Base-by-base conservation (phyloP, 2,888 invertebrate species). In the Chloroclysta siterata region DNA sequence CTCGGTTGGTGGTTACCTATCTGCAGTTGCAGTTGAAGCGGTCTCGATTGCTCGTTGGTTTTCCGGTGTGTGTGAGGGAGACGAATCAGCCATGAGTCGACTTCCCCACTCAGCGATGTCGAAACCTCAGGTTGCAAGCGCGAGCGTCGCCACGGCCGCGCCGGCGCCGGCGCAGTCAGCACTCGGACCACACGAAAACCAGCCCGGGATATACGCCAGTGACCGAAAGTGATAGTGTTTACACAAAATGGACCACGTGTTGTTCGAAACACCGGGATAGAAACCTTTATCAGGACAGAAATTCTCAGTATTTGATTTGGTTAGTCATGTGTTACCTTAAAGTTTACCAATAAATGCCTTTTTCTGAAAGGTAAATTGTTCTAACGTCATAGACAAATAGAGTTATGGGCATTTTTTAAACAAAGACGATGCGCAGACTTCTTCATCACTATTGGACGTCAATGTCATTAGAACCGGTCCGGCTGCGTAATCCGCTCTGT, bases 51-150 rank as follows among this genome's bases (percentile, higher is more conserved):
- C 61, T 29, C 56, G 68, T 58, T 50, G 68, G 42, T 42, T 39
- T 17, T 29, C 41, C 42, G 33, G 59, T 66, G 71, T 53, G 90
- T 75, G 78, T 53, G 79, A 91, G 77, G 70, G 89, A 85, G 90
- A 89, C 73, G 72, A 68, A 69, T 57, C 60, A 69, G 78, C 62
- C 70, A 71, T 69, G 69, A 72, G 73, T 71, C 74, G 77, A 78
- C 71, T 78, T 83, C 83, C 85, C 85, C 84, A 83, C 81, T 80
- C 82, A 78, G 66, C 74, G 77, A 80, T 91, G 88, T 89, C 76
- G 91, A 87, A 89, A 92, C 85, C 83, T 79, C 79, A 70, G 83
- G 84, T 87, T 88, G 89, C 88, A 82, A 81, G 85, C 87, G 84
- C 78, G 67, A 69, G 77, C 79, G 80, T 74, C 71, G 78, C 53